phyloP scores from a whole-genome alignment of 2,113 vertebrate species.

The Potamarius usumacintae region DNA sequence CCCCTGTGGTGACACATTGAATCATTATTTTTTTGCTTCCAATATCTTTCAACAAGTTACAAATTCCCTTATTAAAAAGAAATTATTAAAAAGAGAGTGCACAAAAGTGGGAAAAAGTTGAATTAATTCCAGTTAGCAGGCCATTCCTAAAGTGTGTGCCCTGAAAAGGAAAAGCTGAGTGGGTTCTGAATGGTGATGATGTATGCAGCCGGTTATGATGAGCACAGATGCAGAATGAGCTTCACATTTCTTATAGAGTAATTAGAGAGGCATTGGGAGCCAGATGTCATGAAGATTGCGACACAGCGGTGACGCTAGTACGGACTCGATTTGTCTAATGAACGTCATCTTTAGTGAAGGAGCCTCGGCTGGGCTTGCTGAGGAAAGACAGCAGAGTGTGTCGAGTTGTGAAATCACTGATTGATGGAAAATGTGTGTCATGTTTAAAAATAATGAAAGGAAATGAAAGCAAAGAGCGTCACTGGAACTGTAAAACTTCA shows the following conservation, averaged over 20 bases:
- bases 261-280: constrained; percentile 45
- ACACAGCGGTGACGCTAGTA: constrained; percentile 25
- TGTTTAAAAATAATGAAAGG: constrained; percentile 14
- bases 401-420: constrained; percentile 1
- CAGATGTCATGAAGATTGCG: constrained; percentile 41
- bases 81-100: not conserved
- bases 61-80: constrained; percentile 18
- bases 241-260: constrained; percentile 46
- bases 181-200: constrained; percentile 24
- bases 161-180: constrained; percentile 6
- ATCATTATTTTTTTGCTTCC: constrained; percentile 20
- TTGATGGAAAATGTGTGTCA: not conserved
- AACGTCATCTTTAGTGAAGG: constrained; percentile 2
- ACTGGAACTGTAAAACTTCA: not conserved
- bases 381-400: not conserved
- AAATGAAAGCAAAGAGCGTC: not conserved
- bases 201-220: constrained; percentile 18
- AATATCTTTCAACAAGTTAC: constrained; percentile 25
- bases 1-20: not conserved
- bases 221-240: constrained; percentile 45
- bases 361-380: not conserved
- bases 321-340: constrained; percentile 20
- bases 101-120: not conserved
- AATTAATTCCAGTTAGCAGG: constrained; percentile 31
- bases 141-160: not conserved